Base-by-base conservation (phyloP, 1,140 invertebrate species). In the Apis cerana region DNA sequence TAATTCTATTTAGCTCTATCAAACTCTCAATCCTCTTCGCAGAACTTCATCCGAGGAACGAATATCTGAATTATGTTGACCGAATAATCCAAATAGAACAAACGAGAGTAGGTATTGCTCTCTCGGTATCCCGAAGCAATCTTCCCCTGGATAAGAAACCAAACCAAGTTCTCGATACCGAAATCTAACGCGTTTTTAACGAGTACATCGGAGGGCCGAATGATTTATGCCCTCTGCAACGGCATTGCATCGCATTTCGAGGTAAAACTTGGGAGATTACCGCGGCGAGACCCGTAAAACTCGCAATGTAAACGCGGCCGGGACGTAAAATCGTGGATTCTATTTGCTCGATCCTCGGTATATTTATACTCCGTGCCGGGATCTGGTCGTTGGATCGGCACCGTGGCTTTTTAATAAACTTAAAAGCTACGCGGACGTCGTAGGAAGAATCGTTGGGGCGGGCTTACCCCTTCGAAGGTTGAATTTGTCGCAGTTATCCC, bases 111-210 rank as follows among this genome's bases (percentile, higher is more conserved):
- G 12, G 19, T 65, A 65, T 64, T 21, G 19, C 27, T 2, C 27
- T 2, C 64, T 11, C 12, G 33, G 2, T 67, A 48, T 12, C 33
- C 12, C 19, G 65, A 33, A n/a, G 33, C 27, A 67, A 48, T 67
- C 65, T 13, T 43, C 17, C 8, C 7, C 2, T 4, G 58, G 74
- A 75, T 58, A 43, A 43, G 27, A 15, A n/a, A 58, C n/a, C 52
- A 27, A 19, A 67, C 33, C 62, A 23, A 56, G 13, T 43, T 54
- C 52, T 43, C 62, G n/a, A 61, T 64, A 33, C 43, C 50, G n/a
- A n/a, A 54, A 54, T 77, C 52, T 77, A 77, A 77, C 58, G 75
- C 52, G 52, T 77, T 68, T 77, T 68, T 77, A 77, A 77, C 75
- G 75, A 76, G 75, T 59, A 48, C 23, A 33, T 58, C 19, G 48